These are phyloP conservation scores for Apotomis capreana DNA, from an alignment of 2,888 invertebrate genomes.

Conservation along the genomic window DNA sequence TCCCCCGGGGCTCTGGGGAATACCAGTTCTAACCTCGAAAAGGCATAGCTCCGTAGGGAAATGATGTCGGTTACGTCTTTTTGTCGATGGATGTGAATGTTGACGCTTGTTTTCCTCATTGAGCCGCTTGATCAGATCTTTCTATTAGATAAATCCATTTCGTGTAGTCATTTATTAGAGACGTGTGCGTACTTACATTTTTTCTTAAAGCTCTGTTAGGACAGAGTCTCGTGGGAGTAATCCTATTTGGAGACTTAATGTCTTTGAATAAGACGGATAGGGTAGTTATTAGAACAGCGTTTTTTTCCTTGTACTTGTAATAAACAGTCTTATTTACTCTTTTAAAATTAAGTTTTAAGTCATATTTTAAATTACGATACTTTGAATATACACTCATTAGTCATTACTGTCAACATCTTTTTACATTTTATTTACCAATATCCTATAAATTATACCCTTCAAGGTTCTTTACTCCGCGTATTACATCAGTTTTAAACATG, in stretches of 20 bases:
- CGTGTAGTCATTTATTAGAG: slow-evolving; percentile 23
- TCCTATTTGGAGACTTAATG: not conserved
- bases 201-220: not conserved
- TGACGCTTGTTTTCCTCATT: slow-evolving; percentile 17
- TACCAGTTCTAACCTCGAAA: not conserved
- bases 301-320: too few relatives aligned
- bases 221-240: not conserved
- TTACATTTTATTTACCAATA: too few relatives aligned
- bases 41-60: not conserved
- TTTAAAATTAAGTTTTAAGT: too few relatives aligned
- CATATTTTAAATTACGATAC: too few relatives aligned
- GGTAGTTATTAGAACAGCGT: not conserved
- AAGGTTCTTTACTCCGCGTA: too few relatives aligned
- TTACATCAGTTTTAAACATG: too few relatives aligned
- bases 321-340: too few relatives aligned
- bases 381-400: too few relatives aligned
- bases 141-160: slow-evolving; percentile 30
- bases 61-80: not conserved
- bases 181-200: not conserved
- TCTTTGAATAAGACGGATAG: not conserved
- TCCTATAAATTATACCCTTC: too few relatives aligned
- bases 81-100: not conserved
- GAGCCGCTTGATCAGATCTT: slow-evolving; percentile 22
- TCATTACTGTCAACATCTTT: too few relatives aligned
- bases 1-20: not conserved